These are phyloP conservation scores for Megalopta genalis DNA, from an alignment of 1,140 invertebrate species.

Conservation along the genomic window DNA sequence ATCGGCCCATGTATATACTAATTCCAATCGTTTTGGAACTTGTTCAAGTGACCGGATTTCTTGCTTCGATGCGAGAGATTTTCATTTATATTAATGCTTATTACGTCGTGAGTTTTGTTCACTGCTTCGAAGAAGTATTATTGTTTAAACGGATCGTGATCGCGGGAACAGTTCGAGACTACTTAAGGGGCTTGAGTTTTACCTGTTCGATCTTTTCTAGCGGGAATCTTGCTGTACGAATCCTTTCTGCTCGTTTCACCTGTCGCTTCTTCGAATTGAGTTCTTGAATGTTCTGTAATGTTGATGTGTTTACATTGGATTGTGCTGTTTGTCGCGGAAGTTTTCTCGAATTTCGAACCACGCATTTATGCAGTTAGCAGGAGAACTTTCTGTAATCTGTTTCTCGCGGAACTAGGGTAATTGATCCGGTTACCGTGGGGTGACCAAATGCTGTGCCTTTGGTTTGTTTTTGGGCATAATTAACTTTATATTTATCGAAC, in stretches of 20 bases:
- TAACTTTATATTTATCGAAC: too few species aligned
- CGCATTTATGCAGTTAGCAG: conserved; percentile 10
- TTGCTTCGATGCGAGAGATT: too few species aligned
- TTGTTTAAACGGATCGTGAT: not conserved
- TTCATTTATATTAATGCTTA: too few species aligned
- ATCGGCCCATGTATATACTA: not conserved
- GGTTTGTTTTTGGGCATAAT: too few species aligned
- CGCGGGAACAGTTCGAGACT: not conserved
- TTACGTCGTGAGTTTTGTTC: too few species aligned
- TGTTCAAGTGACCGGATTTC: too few species aligned
- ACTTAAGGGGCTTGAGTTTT: not conserved
- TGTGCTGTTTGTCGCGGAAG: not conserved
- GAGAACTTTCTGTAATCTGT: conserved; percentile 42
- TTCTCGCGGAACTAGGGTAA: not conserved
- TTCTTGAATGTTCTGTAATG: conserved; percentile 26
- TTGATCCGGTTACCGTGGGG: too few species aligned
- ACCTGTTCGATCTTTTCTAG: not conserved
- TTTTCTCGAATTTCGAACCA: not conserved
- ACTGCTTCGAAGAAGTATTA: too few species aligned
- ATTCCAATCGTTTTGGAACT: too few species aligned
- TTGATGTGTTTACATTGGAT: conserved; percentile 11
- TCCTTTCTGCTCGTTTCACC: conserved; percentile 27
- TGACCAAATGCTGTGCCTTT: too few species aligned
- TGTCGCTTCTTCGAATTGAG: conserved; percentile 41
- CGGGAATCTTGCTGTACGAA: conserved; percentile 44